phyloP scores from a whole-genome alignment of 64 coral and sea anemone genomes.

The Montipora efflorescens region DNA sequence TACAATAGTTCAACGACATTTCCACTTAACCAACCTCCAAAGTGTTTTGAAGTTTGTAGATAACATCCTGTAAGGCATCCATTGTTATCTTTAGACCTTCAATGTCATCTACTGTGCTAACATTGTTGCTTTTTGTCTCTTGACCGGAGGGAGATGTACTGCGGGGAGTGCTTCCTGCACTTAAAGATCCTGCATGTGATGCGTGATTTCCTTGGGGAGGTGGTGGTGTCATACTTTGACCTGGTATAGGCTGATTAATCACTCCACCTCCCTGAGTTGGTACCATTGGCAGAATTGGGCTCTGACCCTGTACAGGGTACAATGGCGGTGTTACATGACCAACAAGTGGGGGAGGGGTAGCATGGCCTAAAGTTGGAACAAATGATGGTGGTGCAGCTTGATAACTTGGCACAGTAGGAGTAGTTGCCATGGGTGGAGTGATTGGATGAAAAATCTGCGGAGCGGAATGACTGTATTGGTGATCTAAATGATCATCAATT shows the following conservation, averaged over 20 bases:
- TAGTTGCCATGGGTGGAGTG: slow-evolving; percentile 19
- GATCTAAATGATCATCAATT: slow-evolving; percentile 76
- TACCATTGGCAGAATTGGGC: background rate
- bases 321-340: slow-evolving; percentile 43
- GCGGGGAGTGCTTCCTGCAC: slow-evolving; percentile 88
- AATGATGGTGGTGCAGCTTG: background rate
- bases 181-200: slow-evolving; percentile 63
- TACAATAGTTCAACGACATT: no score
- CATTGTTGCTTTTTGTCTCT: slow-evolving; percentile 42
- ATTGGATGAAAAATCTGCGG: slow-evolving; percentile 79
- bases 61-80: slow-evolving; percentile 93
- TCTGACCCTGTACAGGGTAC: slow-evolving; percentile 27
- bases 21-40: slow-evolving; percentile 44
- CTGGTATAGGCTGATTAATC: slow-evolving; percentile 1
- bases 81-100: slow-evolving; percentile 89
- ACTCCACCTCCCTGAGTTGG: background rate
- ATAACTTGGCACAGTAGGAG: slow-evolving; percentile 10
- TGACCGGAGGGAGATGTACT: slow-evolving; percentile 69
- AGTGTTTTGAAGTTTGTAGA: slow-evolving; percentile 73
- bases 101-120: slow-evolving; percentile 68
- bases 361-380: slow-evolving; percentile 9
- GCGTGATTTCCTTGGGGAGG: background rate
- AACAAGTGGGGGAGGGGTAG: slow-evolving; percentile 5
- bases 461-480: slow-evolving; percentile 1
- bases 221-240: slow-evolving; percentile 65